Conservation (phyloP, 1,140 invertebrate genomes). For the Drosophila baimaii region DNA sequence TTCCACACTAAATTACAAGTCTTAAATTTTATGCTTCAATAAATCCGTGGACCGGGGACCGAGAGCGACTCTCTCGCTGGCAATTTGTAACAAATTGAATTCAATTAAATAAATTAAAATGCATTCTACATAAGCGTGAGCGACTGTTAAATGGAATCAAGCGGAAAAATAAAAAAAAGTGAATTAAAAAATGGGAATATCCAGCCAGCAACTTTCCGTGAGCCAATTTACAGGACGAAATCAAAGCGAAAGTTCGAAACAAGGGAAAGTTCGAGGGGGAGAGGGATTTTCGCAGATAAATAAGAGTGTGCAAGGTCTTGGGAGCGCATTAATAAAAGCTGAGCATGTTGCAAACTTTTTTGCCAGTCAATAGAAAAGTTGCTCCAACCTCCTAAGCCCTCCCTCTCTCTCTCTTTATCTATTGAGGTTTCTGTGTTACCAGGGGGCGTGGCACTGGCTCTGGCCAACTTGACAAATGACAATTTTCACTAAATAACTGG, state of each 20-base stretch:
- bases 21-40: constrained; percentile 79
- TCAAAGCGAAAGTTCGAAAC: constrained; percentile 68
- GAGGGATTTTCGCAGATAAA: constrained; percentile 52
- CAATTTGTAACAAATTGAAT: constrained; percentile 77
- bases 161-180: constrained; percentile 51
- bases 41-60: constrained; percentile 55
- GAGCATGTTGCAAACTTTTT: constrained; percentile 64
- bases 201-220: constrained; percentile 47
- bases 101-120: constrained; percentile 82
- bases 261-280: constrained; percentile 20
- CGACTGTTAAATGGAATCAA: constrained; percentile 46
- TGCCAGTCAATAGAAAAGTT: constrained; percentile 75
- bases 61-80: constrained; percentile 37
- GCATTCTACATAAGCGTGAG: constrained; percentile 71
- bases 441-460: constrained; percentile 14
- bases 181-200: constrained; percentile 55
- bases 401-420: constrained; percentile 1
- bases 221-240: constrained; percentile 59
- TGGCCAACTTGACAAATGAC: constrained; percentile 68
- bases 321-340: constrained; percentile 71
- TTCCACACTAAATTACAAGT: constrained; percentile 71
- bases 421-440: constrained; percentile 48
- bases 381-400: constrained; percentile 18
- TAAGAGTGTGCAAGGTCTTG: constrained; percentile 49
- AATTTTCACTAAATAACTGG: constrained; percentile 56